A percentile compares a stretch with the other conserved stretches of the same genome.
Conservation (phyloP, 2,888 invertebrate genomes). For the Xiphydria camelus region DNA sequence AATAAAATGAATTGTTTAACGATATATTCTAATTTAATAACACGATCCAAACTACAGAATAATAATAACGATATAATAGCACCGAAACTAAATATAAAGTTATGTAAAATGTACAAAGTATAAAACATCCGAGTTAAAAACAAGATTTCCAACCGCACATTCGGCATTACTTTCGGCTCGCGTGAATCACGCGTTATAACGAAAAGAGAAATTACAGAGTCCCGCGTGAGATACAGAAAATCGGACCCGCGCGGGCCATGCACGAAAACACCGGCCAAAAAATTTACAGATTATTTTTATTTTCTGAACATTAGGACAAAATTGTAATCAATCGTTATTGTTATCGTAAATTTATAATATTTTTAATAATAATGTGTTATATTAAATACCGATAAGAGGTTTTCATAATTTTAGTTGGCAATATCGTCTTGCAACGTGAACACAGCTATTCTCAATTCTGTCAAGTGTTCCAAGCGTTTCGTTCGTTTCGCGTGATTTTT, state of each 20-base stretch:
- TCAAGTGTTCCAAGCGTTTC: too few relatives aligned
- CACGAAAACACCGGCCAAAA: not conserved
- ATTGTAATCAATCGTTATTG: conserved; percentile 47
- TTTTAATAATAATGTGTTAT: conserved; percentile 49
- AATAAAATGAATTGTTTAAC: conserved; percentile 16
- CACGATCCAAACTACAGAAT: conserved; percentile 26
- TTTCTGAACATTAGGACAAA: conserved; percentile 53
- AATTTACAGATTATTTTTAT: conserved; percentile 44
- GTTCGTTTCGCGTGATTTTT: too few relatives aligned
- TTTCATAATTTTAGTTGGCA: conserved; percentile 42
- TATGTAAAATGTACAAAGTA: conserved; percentile 16
- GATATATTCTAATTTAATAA: conserved; percentile 29
- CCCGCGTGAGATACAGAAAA: not conserved
- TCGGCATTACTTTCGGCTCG: not conserved
- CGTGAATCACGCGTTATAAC: not conserved
- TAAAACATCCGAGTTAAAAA: conserved; percentile 15
- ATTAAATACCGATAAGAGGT: conserved; percentile 50
- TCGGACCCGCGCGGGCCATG: not conserved
- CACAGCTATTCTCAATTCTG: conserved; percentile 15
- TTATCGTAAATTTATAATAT: conserved; percentile 50
- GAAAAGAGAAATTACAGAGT: too few relatives aligned
- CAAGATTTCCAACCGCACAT: conserved; percentile 8
- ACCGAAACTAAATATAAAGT: conserved; percentile 12
- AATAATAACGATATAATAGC: conserved; percentile 11
- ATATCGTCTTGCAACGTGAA: conserved; percentile 18